Base-by-base conservation (phyloP, 2,113 vertebrate genomes). In the Podarcis cretensis region DNA sequence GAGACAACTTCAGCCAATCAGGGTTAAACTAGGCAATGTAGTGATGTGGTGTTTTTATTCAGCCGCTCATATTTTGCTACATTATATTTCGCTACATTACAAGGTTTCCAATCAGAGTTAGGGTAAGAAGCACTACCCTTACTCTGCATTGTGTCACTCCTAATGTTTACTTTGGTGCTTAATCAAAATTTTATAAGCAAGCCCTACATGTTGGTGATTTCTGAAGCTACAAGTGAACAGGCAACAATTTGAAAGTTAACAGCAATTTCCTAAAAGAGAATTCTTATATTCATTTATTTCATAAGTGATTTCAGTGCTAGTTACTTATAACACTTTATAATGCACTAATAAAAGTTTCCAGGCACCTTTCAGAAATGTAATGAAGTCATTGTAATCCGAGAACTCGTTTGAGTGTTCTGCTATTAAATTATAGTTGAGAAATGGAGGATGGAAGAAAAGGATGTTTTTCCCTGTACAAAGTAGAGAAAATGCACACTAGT, bases 261-360 rank as follows among this genome's bases (percentile, higher is more conserved):
- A 23, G 81, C 78, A 21, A 13, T 48, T 14, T 54, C 48, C 1
- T 77, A 5, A 12, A 1, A 0, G 2, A 12, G 25, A 66, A 5
- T 71, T 37, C 71, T 92, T 37, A 25, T 0, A 30, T n/a, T 85
- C 23, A 89, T 83, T 93, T 81, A 86, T 83, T 89, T 92, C 37
- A 85, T 65, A 89, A 35, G 66, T 68, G 37, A 8, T 63, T 87
- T 91, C 87, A 32, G 81, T 1, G 13, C 71, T 87, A 80, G 7
- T 80, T 87, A 86, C 90, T 90, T 90, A 76, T 4, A 10, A 82
- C 57, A 93, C 88, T 90, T 89, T 66, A 82, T 73, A 90, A 37
- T 0, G 14, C 77, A 89, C 77, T 0, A 84, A 57, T 81, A 85
- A 88, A 48, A 74, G 57, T 71, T 83, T 82, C 89, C 77, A 74